Evolutionary conservation across 2,797 vertebrate species (phyloP), one percentile per base, ranked within the genome.

Genomic region (Enteromius mattozi): DNA sequence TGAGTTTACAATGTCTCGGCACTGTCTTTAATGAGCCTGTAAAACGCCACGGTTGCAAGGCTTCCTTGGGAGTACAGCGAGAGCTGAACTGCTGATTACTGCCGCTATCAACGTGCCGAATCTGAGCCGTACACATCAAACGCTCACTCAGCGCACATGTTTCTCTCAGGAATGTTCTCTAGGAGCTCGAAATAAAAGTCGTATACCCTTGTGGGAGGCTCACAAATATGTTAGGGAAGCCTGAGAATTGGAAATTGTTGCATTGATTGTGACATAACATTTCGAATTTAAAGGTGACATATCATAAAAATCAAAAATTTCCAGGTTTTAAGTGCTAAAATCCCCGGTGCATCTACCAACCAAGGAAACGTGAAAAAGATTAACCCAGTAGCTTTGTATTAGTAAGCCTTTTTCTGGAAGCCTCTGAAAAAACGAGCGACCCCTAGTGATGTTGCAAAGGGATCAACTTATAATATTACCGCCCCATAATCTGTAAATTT

Each of bases 11-110:
- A 49, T 49, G 82, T 84, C 75, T 84, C 83, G 17, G 40, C 27
- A n/a, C 49, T 83, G 83, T 87, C 82, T 90, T 87, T 89, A 89
- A 89, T 6, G n/a, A 80, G 69, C 87, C 85, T 21, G 45, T 91
- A 87, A 91, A 90, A 85, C 8, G 19, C 72, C 10, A 42, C 47
- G 24, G 49, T 33, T 40, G 56, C 21, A 78, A 78, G 80, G 59
- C 19, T 83, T 80, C 69, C 35, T 77, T 80, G 56, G 45, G 80
- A 85, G 51, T 69, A 27, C 17, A 71, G 61, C 30, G 71, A 30
- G 35, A 42, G 35, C 65, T 61, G 2, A 6, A 14, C 83, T 59
- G 75, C 37, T 82, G 79, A 87, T 72, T 74, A 19, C 49, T 81
- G 42, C 65, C 49, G 54, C 75, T 81, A 85, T 80, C 79, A 42